These are phyloP conservation scores for Calephelis perditalis DNA, from an alignment of 2,888 invertebrate species.

Conservation along the genomic window DNA sequence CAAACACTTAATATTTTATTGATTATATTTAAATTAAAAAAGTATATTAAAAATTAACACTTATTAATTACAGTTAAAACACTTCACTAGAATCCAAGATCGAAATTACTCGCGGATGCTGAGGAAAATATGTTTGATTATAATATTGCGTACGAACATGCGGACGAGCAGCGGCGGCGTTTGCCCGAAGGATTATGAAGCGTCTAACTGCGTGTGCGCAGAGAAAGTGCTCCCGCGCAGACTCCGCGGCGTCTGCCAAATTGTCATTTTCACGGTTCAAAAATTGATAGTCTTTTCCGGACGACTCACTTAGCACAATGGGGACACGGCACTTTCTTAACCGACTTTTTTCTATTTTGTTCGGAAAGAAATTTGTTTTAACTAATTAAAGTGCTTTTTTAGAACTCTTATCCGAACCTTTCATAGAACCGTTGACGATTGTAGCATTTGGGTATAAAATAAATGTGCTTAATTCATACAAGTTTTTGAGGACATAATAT, in stretches of 20 bases:
- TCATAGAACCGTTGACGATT: neutral
- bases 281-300: conserved; percentile 66
- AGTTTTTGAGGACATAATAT: neutral
- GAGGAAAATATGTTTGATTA: neutral
- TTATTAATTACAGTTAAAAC: neutral
- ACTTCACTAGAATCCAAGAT: conserved; percentile 6
- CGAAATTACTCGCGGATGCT: neutral
- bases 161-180: conserved; percentile 55
- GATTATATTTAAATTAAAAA: neutral
- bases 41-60: neutral
- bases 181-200: conserved; percentile 51
- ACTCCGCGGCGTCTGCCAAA: conserved; percentile 75
- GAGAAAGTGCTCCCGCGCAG: conserved; percentile 73
- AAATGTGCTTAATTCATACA: no score
- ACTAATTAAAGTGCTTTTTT: conserved; percentile 12
- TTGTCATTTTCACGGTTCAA: conserved; percentile 65
- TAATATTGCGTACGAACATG: conserved; percentile 33
- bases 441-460: no score
- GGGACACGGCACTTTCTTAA: conserved; percentile 33
- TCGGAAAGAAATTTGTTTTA: conserved; percentile 19
- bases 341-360: conserved; percentile 23
- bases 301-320: conserved; percentile 50
- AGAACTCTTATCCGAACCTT: neutral
- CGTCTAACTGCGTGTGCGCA: conserved; percentile 49
- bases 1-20: conserved; percentile 15